Evolutionary conservation across 2,888 invertebrate genomes (phyloP).

Genomic region (Rhimphoctona megacephalus): DNA sequence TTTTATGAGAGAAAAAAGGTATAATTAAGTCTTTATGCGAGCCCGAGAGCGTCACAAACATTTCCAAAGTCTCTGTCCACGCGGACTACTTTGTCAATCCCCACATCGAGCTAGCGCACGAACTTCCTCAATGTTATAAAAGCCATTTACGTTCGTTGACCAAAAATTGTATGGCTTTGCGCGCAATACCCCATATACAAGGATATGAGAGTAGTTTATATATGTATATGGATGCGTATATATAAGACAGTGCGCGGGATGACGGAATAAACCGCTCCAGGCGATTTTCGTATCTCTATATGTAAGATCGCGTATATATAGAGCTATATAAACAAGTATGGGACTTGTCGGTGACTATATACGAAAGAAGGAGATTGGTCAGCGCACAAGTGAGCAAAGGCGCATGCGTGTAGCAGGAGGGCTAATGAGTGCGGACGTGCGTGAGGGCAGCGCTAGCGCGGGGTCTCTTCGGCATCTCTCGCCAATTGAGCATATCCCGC

Average conservation of each 20-base stretch:
- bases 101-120: not conserved
- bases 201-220: not conserved
- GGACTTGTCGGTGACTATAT: not conserved
- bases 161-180: conserved; percentile 3
- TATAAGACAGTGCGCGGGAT: conserved; percentile 43
- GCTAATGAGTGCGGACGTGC: conserved; percentile 68
- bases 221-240: not conserved
- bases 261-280: conserved; percentile 60
- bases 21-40: conserved; percentile 6
- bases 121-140: conserved; percentile 14
- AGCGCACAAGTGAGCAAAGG: conserved; percentile 36
- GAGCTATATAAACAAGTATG: not conserved
- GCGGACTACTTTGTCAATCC: conserved; percentile 9
- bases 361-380: conserved; percentile 19
- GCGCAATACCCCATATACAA: conserved; percentile 18
- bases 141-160: conserved; percentile 16
- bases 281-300: conserved; percentile 27
- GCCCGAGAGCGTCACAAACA: not conserved
- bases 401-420: conserved; percentile 53
- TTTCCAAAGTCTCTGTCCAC: not conserved
- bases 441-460: conserved; percentile 60
- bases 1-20: not conserved
- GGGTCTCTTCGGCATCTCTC: conserved; percentile 22
- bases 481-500: conserved; percentile 48
- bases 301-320: not conserved